These are phyloP conservation scores for Torymus aiolomorphi DNA, from an alignment of 2,888 invertebrate species.

Conservation along the genomic window DNA sequence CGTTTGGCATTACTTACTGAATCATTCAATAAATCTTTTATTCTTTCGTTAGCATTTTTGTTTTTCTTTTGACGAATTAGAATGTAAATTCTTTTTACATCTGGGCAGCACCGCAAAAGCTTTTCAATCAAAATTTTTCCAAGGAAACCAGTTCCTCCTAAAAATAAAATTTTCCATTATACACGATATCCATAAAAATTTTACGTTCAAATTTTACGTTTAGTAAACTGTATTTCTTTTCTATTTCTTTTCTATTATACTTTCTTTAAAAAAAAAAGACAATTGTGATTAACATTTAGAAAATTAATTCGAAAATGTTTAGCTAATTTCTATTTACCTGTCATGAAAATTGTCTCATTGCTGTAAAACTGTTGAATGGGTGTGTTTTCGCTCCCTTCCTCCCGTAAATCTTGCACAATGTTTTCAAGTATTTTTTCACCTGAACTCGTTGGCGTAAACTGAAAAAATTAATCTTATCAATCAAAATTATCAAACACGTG, in stretches of 20 bases:
- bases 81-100: slow-evolving; percentile 77
- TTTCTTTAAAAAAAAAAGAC: no score
- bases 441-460: no score
- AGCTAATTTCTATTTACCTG: slow-evolving; percentile 61
- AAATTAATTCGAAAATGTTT: no score
- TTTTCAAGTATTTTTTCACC: no score
- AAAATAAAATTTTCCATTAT: not conserved
- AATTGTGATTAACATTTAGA: no score
- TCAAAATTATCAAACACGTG: no score
- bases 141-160: slow-evolving; percentile 76
- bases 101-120: slow-evolving; percentile 78
- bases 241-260: no score
- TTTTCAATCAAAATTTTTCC: slow-evolving; percentile 80
- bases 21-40: slow-evolving; percentile 4
- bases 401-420: no score
- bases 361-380: slow-evolving; percentile 67
- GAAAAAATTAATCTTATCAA: no score
- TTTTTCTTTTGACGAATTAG: slow-evolving; percentile 78
- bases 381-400: no score
- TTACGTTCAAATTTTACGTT: not conserved
- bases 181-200: not conserved
- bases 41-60: slow-evolving; percentile 11
- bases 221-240: no score
- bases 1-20: slow-evolving; percentile 5
- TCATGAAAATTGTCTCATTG: slow-evolving; percentile 66